A percentile compares a stretch with the other conserved stretches of the same genome.
Conservation (phyloP, 2,113 vertebrate species). For the Tachuris rubrigastra region DNA sequence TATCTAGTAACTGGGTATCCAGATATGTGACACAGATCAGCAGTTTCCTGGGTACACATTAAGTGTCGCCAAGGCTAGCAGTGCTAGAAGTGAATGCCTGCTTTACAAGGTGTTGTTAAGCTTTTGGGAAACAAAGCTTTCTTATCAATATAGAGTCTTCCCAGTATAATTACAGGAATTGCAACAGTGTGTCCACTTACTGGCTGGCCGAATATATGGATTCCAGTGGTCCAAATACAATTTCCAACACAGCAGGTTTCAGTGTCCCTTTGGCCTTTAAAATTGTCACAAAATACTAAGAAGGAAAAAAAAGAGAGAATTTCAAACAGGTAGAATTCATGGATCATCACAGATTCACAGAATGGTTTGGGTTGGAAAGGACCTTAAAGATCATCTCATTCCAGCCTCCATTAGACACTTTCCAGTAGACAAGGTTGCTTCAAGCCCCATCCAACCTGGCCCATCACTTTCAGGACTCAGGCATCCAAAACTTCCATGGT, state of each 20-base stretch:
- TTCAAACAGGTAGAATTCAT: neutral
- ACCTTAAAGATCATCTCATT: neutral
- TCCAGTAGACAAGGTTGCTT: neutral
- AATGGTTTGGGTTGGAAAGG: neutral
- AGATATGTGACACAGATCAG: neutral
- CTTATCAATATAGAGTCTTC: neutral
- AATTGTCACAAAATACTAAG: constrained; percentile 85
- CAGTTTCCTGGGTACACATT: neutral
- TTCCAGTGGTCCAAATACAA: constrained; percentile 89
- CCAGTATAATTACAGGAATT: neutral
- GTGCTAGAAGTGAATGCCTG: neutral
- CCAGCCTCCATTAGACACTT: no score
- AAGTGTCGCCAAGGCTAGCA: neutral
- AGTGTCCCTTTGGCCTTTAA: constrained; percentile 91
- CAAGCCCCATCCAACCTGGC: neutral
- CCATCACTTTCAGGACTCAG: neutral
- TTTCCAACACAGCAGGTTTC: constrained; percentile 79
- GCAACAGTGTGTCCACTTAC: constrained; percentile 77
- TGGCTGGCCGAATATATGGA: constrained; percentile 84
- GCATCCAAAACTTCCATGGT: neutral
- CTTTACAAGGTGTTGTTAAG: neutral
- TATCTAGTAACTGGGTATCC: neutral
- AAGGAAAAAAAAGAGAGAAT: neutral
- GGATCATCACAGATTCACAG: neutral
- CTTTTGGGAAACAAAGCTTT: neutral